Base-by-base conservation (phyloP, 2,113 vertebrate genomes). In the Anoplopoma fimbria region DNA sequence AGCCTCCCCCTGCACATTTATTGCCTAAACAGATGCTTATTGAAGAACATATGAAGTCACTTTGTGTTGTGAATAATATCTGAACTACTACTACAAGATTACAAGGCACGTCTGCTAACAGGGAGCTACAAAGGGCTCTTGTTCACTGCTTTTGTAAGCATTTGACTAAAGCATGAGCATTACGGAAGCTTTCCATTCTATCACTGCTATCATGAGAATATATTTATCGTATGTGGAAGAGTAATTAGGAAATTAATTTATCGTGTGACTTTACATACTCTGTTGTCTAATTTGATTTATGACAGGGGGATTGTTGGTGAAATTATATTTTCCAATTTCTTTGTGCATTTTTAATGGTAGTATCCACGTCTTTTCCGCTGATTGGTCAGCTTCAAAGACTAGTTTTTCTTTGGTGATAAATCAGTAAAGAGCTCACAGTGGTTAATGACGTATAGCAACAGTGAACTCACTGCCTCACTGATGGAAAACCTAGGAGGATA, bases 341-440 rank as follows among this genome's bases (percentile, higher is more conserved):
- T 86, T 25, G 64, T 77, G 15, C 47, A 51, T 1, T 13, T 55
- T 51, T 9, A 9, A 77, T 58, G 72, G 78, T 72, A 69, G 63
- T 13, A 38, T 72, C 33, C 14, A 49, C 9, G 63, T 62, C n/a
- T n/a, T n/a, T n/a, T n/a, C 68, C 53, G 77, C 71, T 29, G 55
- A 51, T 64, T 75, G 87, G 89, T 89, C 87, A 70, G 65, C 73
- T 86, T 60, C 69, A 80, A 72, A 82, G 86, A 71, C 57, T 49
- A 69, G 58, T 79, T 75, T 80, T 77, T 83, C 27, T 33, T 75
- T 72, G 77, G 84, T 90, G 88, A 88, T 91, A 65, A 89, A 93
- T 91, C 71, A 79, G 81, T 85, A 69, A 85, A 83, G 75, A 73
- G 62, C 74, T 62, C 31, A 61, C 29, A 62, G 63, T 69, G 68